Evolutionary conservation across 2,888 invertebrate species (phyloP).

Genomic region (Orchestes rusci): DNA sequence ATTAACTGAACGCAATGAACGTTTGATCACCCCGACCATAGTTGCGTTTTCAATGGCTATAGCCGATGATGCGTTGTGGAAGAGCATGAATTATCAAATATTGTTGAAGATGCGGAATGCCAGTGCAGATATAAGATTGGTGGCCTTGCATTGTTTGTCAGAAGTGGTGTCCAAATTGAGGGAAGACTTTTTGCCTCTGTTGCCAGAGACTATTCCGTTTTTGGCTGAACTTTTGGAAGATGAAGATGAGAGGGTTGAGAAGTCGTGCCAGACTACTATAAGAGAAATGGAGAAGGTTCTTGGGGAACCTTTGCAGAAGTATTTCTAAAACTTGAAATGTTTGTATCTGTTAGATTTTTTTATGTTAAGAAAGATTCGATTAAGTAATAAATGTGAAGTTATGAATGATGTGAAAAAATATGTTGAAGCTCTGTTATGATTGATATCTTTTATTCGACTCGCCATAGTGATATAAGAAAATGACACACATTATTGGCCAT

Average conservation of each 20-base stretch:
- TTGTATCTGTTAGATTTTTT: neutral
- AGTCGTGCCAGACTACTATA: constrained; percentile 70
- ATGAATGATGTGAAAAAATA: too few relatives aligned
- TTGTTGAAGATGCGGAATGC: constrained; percentile 78
- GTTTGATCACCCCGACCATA: constrained; percentile 68
- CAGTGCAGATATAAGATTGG: constrained; percentile 65
- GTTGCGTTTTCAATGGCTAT: constrained; percentile 76
- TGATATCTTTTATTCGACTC: too few relatives aligned
- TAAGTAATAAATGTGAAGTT: too few relatives aligned
- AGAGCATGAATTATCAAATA: constrained; percentile 83
- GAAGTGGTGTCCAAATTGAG: constrained; percentile 78
- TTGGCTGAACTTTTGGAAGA: constrained; percentile 90
- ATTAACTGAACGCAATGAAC: constrained; percentile 53
- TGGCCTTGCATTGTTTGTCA: constrained; percentile 64
- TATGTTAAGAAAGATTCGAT: too few relatives aligned
- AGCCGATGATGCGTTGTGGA: constrained; percentile 83
- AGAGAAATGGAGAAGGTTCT: constrained; percentile 78
- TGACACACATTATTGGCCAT: too few relatives aligned
- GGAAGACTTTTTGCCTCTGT: constrained; percentile 78
- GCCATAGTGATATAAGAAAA: too few relatives aligned
- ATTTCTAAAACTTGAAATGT: constrained; percentile 53
- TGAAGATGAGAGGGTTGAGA: constrained; percentile 75
- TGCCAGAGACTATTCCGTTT: constrained; percentile 92
- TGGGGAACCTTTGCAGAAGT: constrained; percentile 86
- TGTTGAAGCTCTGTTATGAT: too few relatives aligned